phyloP scores from a whole-genome alignment of 1,140 invertebrate species.

The Trissolcus basalis region DNA sequence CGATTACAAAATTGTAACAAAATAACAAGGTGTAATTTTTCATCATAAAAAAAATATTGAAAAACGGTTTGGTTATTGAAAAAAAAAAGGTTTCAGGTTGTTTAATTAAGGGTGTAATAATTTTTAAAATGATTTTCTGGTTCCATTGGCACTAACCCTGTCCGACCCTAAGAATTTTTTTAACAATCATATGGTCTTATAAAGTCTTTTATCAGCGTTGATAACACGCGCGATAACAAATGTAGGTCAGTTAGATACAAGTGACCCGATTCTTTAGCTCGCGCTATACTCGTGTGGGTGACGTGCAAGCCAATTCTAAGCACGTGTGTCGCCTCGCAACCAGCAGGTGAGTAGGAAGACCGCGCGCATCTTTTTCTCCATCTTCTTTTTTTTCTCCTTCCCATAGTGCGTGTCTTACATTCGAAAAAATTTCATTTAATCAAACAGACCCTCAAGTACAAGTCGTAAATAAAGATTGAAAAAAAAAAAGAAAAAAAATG shows the following conservation, averaged over 20 bases:
- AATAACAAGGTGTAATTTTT: too few relatives aligned
- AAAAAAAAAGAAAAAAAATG: too few relatives aligned
- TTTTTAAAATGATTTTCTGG: neutral
- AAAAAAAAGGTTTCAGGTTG: too few relatives aligned
- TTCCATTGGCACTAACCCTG: conserved; percentile 5
- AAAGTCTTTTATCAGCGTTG: conserved; percentile 70
- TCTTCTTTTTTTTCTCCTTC: conserved; percentile 12
- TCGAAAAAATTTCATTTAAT: too few relatives aligned
- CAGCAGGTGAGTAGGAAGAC: conserved; percentile 41
- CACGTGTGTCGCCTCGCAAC: conserved; percentile 29
- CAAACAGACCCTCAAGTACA: too few relatives aligned
- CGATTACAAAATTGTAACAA: too few relatives aligned
- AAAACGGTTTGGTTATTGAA: too few relatives aligned
- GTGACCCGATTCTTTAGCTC: conserved; percentile 70
- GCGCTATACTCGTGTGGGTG: conserved; percentile 34
- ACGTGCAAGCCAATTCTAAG: conserved; percentile 10
- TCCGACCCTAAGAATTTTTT: conserved; percentile 35
- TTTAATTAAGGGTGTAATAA: too few relatives aligned
- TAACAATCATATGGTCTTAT: conserved; percentile 68
- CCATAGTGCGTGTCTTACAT: conserved; percentile 14
- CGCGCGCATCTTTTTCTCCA: conserved; percentile 10
- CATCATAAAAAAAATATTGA: too few relatives aligned
- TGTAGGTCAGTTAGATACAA: conserved; percentile 75
- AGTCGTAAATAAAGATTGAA: too few relatives aligned
- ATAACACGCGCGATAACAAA: conserved; percentile 72